A percentile compares a stretch with the other conserved stretches of the same genome.
Evolutionary conservation across 2,797 vertebrate species (phyloP).

Genomic region (Notoglanidium macrostoma): DNA sequence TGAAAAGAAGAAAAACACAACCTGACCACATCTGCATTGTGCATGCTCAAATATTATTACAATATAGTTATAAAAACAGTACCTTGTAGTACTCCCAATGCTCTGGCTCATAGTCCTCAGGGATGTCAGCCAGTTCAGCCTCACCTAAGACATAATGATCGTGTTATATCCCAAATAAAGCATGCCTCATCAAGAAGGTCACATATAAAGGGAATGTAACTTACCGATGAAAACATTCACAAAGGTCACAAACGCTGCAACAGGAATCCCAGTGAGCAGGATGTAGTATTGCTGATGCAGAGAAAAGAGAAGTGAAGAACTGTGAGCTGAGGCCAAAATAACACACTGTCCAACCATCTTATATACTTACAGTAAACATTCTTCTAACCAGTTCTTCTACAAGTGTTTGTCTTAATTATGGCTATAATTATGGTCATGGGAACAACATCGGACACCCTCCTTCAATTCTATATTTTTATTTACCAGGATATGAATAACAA

Average conservation of each 20-base stretch:
- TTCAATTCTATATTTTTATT: not conserved
- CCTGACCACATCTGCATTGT: not conserved
- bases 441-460: not conserved
- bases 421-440: not conserved
- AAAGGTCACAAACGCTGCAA: slow-evolving; percentile 72
- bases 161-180: not conserved
- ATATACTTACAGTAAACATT: not conserved
- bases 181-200: not conserved
- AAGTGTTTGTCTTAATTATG: not conserved
- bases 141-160: slow-evolving; percentile 72
- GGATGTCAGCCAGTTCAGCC: slow-evolving; percentile 88
- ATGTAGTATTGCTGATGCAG: slow-evolving; percentile 80
- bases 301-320: slow-evolving; percentile 20
- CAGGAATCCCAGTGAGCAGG: slow-evolving; percentile 86
- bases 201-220: not conserved
- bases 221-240: slow-evolving; percentile 92
- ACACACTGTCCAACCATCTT: not conserved
- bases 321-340: not conserved
- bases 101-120: slow-evolving; percentile 90
- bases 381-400: not conserved
- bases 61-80: not conserved
- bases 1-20: not conserved
- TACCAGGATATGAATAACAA: not conserved
- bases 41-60: not conserved
- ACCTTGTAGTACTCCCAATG: slow-evolving; percentile 89